Evolutionary conservation across 2,888 invertebrate species (phyloP).

Genomic region (Ligdia adustata): DNA sequence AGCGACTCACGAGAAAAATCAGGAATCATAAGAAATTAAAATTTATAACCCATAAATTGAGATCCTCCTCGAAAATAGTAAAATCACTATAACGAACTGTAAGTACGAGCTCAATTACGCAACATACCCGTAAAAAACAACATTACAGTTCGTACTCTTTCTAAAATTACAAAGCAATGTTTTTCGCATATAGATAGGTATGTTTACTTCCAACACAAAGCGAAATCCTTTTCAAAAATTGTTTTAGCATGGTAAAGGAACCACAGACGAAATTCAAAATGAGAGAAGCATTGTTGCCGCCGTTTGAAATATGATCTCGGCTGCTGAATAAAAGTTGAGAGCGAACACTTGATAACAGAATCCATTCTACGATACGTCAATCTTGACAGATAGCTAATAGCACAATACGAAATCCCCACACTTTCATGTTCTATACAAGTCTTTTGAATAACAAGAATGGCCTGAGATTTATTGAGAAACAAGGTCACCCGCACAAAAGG

Average conservation of each 20-base stretch:
- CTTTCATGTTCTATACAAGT: slow-evolving; percentile 28
- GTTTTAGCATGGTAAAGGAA: slow-evolving; percentile 33
- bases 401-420: slow-evolving; percentile 28
- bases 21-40: too few relatives aligned
- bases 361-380: slow-evolving; percentile 42
- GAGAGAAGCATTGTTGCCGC: slow-evolving; percentile 42
- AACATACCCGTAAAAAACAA: too few relatives aligned
- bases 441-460: slow-evolving; percentile 39
- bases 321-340: slow-evolving; percentile 42
- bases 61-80: too few relatives aligned
- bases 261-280: slow-evolving; percentile 45
- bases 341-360: slow-evolving; percentile 43
- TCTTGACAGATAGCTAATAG: slow-evolving; percentile 35
- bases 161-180: neutral
- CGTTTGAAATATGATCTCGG: slow-evolving; percentile 52
- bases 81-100: too few relatives aligned
- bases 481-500: slow-evolving; percentile 36
- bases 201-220: slow-evolving; percentile 13
- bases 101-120: too few relatives aligned
- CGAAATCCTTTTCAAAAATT: slow-evolving; percentile 21
- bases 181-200: neutral
- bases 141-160: neutral
- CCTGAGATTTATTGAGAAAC: slow-evolving; percentile 39
- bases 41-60: too few relatives aligned
- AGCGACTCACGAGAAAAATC: too few relatives aligned